A percentile compares a stretch with the other conserved stretches of the same genome.
Evolutionary conservation across 2,888 invertebrate species (phyloP).

Genomic region (Branchipolynoe longqiensis): DNA sequence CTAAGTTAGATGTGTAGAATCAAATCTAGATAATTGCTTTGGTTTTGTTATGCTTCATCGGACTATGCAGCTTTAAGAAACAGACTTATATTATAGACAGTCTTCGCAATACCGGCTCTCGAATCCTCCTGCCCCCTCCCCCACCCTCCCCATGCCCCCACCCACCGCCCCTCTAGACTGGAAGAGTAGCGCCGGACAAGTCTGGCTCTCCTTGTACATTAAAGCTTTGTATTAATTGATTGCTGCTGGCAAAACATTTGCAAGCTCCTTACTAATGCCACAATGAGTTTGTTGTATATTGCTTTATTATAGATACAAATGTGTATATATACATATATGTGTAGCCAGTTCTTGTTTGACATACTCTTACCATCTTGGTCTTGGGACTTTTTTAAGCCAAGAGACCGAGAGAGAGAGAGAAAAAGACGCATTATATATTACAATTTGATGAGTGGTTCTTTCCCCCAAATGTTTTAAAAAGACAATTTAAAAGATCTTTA

Average conservation of each 20-base stretch:
- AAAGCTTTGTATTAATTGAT: constrained; percentile 18
- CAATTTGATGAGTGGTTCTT: not conserved
- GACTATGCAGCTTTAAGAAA: not conserved
- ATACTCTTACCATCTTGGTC: too few relatives aligned
- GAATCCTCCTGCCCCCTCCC: not conserved
- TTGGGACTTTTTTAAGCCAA: too few relatives aligned
- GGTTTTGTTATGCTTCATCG: not conserved
- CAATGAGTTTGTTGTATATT: constrained; percentile 27
- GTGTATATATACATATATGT: too few relatives aligned
- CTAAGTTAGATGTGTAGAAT: too few relatives aligned
- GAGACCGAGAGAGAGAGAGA: too few relatives aligned
- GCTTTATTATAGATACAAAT: not conserved
- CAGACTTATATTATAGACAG: too few relatives aligned
- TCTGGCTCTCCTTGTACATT: not conserved
- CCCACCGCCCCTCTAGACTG: not conserved
- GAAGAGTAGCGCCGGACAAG: not conserved
- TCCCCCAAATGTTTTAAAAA: too few relatives aligned
- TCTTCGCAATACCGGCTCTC: too few relatives aligned
- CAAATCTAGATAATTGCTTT: not conserved
- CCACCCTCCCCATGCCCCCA: not conserved
- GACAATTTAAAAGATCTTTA: too few relatives aligned
- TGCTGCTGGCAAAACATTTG: not conserved
- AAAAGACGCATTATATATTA: too few relatives aligned
- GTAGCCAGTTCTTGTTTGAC: too few relatives aligned
- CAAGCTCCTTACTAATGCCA: constrained; percentile 5